Evolutionary conservation across 2,888 invertebrate genomes (phyloP).

Genomic region (Seira musarum): DNA sequence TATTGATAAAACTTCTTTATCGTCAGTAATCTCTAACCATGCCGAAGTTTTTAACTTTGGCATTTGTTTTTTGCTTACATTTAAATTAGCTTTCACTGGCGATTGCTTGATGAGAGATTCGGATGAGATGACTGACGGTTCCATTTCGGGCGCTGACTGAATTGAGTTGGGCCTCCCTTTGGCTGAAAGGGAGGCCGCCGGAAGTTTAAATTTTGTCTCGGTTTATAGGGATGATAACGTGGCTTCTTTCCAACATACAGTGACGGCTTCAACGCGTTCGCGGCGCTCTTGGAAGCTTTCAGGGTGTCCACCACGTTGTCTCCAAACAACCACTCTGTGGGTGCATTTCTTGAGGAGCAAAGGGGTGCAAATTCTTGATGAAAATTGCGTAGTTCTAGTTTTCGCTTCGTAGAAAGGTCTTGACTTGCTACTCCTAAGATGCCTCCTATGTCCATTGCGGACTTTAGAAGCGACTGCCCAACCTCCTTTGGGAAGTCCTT

Average conservation of each 20-base stretch:
- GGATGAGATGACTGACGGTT: neutral
- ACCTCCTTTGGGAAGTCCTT: no score
- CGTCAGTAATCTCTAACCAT: slow-evolving; percentile 28
- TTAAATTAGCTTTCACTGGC: neutral
- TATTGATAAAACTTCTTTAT: slow-evolving; percentile 6
- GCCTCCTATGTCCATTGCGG: no score
- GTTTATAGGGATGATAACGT: neutral
- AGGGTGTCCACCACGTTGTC: no score
- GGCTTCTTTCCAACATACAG: neutral
- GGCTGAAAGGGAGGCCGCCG: neutral
- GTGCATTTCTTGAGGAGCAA: no score
- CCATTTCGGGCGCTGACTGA: no score
- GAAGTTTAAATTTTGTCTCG: neutral
- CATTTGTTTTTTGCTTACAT: slow-evolving; percentile 9
- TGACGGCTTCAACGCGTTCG: neutral
- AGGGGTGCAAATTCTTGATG: no score
- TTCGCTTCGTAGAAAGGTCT: no score
- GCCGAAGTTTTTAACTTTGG: neutral
- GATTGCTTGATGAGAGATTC: neutral
- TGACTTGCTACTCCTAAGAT: no score
- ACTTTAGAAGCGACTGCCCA: no score
- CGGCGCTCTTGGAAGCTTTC: no score
- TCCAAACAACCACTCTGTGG: no score
- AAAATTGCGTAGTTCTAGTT: no score
- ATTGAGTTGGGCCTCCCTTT: neutral